These are phyloP conservation scores for Aspidoscelis tigris DNA, from an alignment of 2,113 vertebrate genomes.

Conservation along the genomic window DNA sequence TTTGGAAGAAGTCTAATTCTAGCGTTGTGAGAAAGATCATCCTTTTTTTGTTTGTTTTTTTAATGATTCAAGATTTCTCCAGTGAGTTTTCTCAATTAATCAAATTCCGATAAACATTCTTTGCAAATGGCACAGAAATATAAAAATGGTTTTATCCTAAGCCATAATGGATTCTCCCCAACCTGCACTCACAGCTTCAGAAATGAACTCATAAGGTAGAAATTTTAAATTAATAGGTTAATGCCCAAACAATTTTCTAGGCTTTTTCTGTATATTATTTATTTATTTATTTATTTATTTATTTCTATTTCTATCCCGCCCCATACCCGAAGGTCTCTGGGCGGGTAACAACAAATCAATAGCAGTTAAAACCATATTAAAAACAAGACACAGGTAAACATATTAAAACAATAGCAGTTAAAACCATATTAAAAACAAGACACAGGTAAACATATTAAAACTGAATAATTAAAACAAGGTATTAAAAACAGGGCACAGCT, in stretches of 20 bases:
- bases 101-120: not conserved
- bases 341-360: too few species aligned
- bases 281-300: too few species aligned
- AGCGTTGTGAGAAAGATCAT: not conserved
- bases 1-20: too few species aligned
- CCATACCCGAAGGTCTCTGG: too few species aligned
- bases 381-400: too few species aligned
- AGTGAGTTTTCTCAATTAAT: not conserved
- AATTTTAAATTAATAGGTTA: conserved; percentile 1
- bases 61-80: not conserved
- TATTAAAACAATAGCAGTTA: too few species aligned
- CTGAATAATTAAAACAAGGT: too few species aligned
- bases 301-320: too few species aligned
- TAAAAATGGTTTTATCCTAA: not conserved
- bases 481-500: too few species aligned
- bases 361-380: too few species aligned
- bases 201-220: conserved; percentile 14
- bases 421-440: too few species aligned
- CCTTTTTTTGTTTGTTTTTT: not conserved
- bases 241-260: not conserved
- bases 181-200: not conserved
- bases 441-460: too few species aligned
- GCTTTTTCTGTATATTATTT: not conserved
- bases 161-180: not conserved
- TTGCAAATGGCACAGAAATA: not conserved